Conservation (phyloP, 2,888 invertebrate species). For the Copidosoma aretas region DNA sequence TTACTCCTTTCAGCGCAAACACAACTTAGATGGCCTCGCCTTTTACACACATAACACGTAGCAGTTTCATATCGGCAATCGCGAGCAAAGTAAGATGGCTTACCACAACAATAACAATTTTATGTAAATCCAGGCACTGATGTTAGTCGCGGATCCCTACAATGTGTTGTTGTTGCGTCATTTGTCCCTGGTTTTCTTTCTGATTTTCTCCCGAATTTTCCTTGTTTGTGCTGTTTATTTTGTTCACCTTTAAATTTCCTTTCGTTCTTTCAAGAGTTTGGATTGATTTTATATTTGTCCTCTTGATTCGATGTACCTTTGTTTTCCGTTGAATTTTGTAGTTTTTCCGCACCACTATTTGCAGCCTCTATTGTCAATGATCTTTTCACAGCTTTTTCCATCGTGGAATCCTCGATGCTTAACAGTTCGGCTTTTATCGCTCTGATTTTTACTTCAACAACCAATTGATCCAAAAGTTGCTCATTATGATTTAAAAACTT, state of each 20-base stretch:
- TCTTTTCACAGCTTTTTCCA: conserved; percentile 24
- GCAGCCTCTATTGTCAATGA: background rate
- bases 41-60: background rate
- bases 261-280: too few species aligned
- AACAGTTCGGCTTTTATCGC: conserved; percentile 27
- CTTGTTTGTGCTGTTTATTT: too few species aligned
- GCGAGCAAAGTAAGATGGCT: background rate
- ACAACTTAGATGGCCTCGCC: background rate
- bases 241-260: too few species aligned
- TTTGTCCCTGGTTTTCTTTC: too few species aligned
- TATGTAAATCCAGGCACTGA: background rate
- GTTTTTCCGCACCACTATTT: too few species aligned
- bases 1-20: background rate
- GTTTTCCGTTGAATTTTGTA: too few species aligned
- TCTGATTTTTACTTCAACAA: conserved; percentile 20
- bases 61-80: background rate
- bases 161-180: too few species aligned
- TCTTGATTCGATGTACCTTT: too few species aligned
- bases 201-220: too few species aligned
- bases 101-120: background rate
- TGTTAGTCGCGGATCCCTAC: too few species aligned
- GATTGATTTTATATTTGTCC: too few species aligned
- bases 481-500: conserved; percentile 29
- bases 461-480: conserved; percentile 29
- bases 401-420: conserved; percentile 23